Evolutionary conservation across 2,888 invertebrate genomes (phyloP).

Genomic region (Exocentrus adspersus): DNA sequence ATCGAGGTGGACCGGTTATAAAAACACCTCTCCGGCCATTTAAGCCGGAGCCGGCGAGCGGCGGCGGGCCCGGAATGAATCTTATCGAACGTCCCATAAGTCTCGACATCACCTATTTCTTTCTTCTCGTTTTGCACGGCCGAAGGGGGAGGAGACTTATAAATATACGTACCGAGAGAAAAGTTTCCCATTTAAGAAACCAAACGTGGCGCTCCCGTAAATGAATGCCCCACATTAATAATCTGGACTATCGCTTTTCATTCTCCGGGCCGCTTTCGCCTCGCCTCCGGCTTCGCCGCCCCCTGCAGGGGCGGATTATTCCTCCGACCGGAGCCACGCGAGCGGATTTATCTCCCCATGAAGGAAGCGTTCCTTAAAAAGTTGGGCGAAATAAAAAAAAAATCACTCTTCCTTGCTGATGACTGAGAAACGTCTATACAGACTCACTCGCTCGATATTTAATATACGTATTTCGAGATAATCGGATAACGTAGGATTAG

Average conservation of each 20-base stretch:
- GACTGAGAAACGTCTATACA: too few relatives aligned
- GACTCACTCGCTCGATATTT: too few relatives aligned
- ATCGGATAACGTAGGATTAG: background rate
- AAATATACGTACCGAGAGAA: constrained; percentile 64
- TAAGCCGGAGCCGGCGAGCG: constrained; percentile 50
- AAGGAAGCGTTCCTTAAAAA: too few relatives aligned
- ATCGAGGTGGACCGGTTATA: constrained; percentile 59
- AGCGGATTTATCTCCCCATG: too few relatives aligned
- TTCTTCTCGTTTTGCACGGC: constrained; percentile 61
- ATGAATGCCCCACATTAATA: constrained; percentile 59
- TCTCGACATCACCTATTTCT: constrained; percentile 66
- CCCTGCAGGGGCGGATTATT: constrained; percentile 20
- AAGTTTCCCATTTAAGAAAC: constrained; percentile 64
- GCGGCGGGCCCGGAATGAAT: constrained; percentile 63
- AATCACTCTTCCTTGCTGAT: too few relatives aligned
- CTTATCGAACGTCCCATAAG: constrained; percentile 67
- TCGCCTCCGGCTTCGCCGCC: constrained; percentile 8
- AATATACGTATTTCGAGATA: too few relatives aligned
- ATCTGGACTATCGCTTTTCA: constrained; percentile 53
- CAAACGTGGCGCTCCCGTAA: constrained; percentile 56
- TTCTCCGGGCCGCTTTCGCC: constrained; percentile 37
- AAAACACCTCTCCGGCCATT: constrained; percentile 62
- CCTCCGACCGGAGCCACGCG: too few relatives aligned
- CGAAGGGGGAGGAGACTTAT: constrained; percentile 62
- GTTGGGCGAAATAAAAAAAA: too few relatives aligned